Evolutionary conservation across 2,113 vertebrate genomes (phyloP).

Genomic region (Prunella fulvescens): DNA sequence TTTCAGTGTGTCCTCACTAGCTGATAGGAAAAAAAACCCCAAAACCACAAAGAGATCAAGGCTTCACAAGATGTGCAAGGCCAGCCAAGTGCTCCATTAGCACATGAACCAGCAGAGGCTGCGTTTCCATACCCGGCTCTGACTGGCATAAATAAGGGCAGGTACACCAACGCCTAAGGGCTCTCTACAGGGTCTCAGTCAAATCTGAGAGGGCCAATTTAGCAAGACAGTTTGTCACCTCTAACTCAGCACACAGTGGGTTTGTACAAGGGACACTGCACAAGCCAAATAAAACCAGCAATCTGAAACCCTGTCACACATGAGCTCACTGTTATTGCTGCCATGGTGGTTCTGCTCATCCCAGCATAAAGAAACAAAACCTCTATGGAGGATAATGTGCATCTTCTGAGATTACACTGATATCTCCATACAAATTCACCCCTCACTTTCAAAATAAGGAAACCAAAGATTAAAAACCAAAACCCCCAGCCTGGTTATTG

Average conservation of each 20-base stretch:
- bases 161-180: constrained; percentile 1
- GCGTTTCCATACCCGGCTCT: not conserved
- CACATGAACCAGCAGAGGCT: not conserved
- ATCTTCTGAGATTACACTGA: not conserved
- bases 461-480: not conserved
- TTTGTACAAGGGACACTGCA: constrained; percentile 32
- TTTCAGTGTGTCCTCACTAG: not conserved
- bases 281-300: not conserved
- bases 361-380: not conserved
- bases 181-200: constrained; percentile 15
- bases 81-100: not conserved
- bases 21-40: not conserved
- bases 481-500: not conserved
- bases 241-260: constrained; percentile 2
- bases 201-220: constrained; percentile 32
- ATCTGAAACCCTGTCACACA: not conserved
- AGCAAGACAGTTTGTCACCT: constrained; percentile 22
- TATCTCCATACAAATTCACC: not conserved
- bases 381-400: not conserved
- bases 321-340: not conserved
- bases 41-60: not conserved
- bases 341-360: not conserved
- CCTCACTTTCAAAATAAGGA: not conserved
- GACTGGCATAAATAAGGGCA: constrained; percentile 20
- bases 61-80: not conserved